Conservation (phyloP, 1,140 invertebrate genomes). For the Mya arenaria region DNA sequence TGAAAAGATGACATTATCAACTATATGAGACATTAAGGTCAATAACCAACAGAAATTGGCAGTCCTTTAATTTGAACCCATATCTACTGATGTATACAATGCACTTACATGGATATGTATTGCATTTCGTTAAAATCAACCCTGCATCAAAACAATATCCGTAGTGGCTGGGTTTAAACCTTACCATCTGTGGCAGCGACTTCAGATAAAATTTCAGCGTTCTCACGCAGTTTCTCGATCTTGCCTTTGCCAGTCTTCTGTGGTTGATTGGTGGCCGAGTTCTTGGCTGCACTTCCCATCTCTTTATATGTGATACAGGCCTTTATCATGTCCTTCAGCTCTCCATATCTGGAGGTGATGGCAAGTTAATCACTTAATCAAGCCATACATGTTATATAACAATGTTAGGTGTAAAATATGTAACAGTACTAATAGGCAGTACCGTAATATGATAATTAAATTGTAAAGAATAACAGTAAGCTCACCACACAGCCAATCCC, state of each 20-base stretch:
- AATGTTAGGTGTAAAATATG: no score
- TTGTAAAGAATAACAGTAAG: no score
- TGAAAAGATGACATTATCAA: neutral
- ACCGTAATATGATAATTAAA: no score
- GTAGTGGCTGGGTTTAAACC: no score
- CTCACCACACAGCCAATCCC: no score
- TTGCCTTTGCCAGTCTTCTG: slow-evolving; percentile 20
- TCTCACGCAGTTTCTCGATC: neutral
- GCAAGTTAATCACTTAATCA: no score
- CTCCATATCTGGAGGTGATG: slow-evolving; percentile 31
- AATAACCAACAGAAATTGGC: neutral
- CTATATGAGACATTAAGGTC: neutral
- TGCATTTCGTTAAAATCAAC: neutral
- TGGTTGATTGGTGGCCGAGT: neutral
- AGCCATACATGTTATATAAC: no score
- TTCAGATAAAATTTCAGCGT: slow-evolving; percentile 3
- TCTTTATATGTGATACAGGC: slow-evolving; percentile 32
- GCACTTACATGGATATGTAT: neutral
- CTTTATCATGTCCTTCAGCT: slow-evolving; percentile 39
- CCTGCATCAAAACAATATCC: no score
- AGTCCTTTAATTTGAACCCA: neutral
- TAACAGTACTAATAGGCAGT: no score
- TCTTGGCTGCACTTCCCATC: slow-evolving; percentile 9
- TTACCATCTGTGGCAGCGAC: slow-evolving; percentile 13
- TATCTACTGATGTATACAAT: neutral